Conservation (phyloP, 1,140 invertebrate species). For the Stenopsyche tienmushanensis region DNA sequence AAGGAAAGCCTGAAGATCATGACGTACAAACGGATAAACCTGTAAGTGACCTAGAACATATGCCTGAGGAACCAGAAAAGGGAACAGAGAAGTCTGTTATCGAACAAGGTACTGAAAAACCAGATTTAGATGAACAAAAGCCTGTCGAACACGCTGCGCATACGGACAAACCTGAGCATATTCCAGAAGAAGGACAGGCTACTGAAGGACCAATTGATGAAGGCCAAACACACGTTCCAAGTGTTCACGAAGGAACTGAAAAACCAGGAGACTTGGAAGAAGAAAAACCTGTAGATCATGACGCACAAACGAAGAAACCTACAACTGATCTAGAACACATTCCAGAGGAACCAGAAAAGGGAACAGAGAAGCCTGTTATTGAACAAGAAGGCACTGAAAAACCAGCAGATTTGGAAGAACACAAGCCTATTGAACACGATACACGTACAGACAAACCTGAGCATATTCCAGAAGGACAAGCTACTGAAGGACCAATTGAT, state of each 20-base stretch:
- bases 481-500: no score
- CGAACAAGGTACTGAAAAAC: background rate
- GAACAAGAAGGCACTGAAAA: no score
- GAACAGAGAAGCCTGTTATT: no score
- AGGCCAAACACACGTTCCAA: background rate
- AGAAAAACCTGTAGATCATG: background rate
- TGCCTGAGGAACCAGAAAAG: no score
- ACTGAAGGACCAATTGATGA: background rate
- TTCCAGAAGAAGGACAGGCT: conserved; percentile 15
- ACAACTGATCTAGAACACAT: background rate
- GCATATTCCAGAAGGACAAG: no score
- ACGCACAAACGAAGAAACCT: background rate
- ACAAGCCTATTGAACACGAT: no score
- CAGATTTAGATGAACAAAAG: conserved; percentile 12
- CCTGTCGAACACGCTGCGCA: background rate
- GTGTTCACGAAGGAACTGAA: conserved; percentile 14
- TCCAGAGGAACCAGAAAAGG: background rate
- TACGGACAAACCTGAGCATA: no score
- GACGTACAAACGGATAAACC: no score
- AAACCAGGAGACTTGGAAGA: background rate
- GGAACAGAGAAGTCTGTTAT: background rate
- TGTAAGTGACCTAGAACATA: no score
- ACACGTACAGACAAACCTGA: no score
- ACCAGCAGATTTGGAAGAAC: no score
- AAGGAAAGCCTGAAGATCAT: no score